Base-by-base conservation (phyloP, 2,888 invertebrate species). In the Brachypalpus laphriformis region DNA sequence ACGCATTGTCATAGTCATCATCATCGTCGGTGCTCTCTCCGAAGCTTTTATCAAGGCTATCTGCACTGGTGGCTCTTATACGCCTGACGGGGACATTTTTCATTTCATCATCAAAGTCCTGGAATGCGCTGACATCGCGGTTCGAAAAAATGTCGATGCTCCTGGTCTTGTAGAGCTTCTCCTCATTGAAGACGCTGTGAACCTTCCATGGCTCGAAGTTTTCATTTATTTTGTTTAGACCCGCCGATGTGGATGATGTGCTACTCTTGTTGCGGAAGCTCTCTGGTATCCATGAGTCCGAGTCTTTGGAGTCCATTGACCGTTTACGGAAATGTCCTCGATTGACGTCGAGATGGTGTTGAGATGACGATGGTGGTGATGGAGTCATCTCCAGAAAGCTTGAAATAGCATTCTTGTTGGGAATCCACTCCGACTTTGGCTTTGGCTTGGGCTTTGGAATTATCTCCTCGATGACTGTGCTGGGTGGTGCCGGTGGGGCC, bases 91-190 rank as follows among this genome's bases (percentile, higher is more conserved):
- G 91, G 2, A 89, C 90, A 82, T 92, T 89, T 6, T 89, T 88
- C 42, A 92, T 82, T 5, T 88, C 89, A 66, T 91, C 91, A 14
- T 91, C 91, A 75, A 92, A 92, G 59, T 91, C 91, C 9, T 88
- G 90, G 61, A 91, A 91, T 0, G 86, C 88, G 0, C 88, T 87
- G 0, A 88, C 89, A 4, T 83, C 88, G 5, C 88, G 89, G 9
- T 88, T 82, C 56, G 89, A 89, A 54, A 92, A 92, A n/a, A 91
- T 91, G 49, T 91, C 91, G 6, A 91, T 89, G 68, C 90, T 91
- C 20, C 89, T 89, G n/a, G 89, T 86, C 81, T 91, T 91, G 72
- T 90, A 90, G 2, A 91, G 83, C 28, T 82, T 87, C 16, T 88
- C 82, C 0, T 83, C 78, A 18, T 51, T 71, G 9, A 57, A 63